These are phyloP conservation scores for Solenopsis fugax DNA, from an alignment of 1,140 invertebrate genomes.

Conservation along the genomic window DNA sequence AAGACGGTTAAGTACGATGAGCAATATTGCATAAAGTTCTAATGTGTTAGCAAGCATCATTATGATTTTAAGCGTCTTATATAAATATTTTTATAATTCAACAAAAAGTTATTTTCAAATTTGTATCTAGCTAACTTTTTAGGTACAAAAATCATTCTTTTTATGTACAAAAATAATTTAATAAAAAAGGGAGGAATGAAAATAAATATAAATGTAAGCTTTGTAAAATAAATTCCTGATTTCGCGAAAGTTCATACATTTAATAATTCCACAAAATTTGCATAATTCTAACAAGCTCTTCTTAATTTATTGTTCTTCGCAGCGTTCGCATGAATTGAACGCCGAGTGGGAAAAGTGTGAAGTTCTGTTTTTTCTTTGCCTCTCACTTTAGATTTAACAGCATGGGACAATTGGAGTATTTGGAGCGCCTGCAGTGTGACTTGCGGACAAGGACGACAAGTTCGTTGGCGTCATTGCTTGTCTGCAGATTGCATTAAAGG, in stretches of 20 bases:
- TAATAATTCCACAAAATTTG: not conserved
- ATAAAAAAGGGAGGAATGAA: not conserved
- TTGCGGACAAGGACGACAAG: slow-evolving; percentile 73
- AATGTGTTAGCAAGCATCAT: no score
- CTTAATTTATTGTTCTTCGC: not conserved
- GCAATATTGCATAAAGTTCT: no score
- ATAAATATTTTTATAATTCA: no score
- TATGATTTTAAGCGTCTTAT: no score
- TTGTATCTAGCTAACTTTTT: no score
- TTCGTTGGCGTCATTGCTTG: slow-evolving; percentile 77
- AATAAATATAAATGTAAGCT: not conserved
- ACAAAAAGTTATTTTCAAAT: no score
- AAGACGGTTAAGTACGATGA: no score
- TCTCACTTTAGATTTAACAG: slow-evolving; percentile 26
- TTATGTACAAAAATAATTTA: not conserved
- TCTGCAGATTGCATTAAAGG: slow-evolving; percentile 66
- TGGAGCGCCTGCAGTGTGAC: slow-evolving; percentile 76
- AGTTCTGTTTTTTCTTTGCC: not conserved
- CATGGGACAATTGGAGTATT: slow-evolving; percentile 73
- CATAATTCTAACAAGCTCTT: not conserved
- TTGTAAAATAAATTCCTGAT: not conserved
- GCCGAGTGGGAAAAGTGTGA: not conserved
- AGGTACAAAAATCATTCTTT: no score
- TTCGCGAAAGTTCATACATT: not conserved
- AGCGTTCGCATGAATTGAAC: not conserved